These are phyloP conservation scores for Eupithecia abbreviata DNA, from an alignment of 2,888 invertebrate species.

Conservation along the genomic window DNA sequence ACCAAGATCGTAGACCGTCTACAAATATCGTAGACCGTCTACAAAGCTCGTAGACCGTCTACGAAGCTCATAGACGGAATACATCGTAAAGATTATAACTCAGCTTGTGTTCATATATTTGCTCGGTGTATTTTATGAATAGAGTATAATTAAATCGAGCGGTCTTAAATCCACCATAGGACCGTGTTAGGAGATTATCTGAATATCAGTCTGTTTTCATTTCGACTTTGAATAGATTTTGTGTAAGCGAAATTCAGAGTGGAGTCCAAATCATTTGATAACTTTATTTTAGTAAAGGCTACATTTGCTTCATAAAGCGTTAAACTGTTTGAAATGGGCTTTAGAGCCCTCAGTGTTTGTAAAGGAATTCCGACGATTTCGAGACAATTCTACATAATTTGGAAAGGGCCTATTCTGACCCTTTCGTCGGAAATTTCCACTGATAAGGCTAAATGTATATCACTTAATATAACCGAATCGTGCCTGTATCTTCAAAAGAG, in stretches of 20 bases:
- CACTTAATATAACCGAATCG: not conserved
- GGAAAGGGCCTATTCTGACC: not conserved
- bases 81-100: not conserved
- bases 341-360: not conserved
- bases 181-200: constrained; percentile 26
- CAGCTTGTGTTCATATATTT: not conserved
- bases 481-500: not conserved
- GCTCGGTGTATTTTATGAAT: not conserved
- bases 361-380: constrained; percentile 9
- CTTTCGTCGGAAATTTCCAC: not conserved
- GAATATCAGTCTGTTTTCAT: constrained; percentile 7
- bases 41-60: not conserved
- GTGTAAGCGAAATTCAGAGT: constrained; percentile 15
- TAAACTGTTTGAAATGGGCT: constrained; percentile 4
- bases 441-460: not conserved
- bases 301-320: constrained; percentile 3
- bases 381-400: constrained; percentile 11
- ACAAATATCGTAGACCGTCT: not conserved
- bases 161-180: constrained; percentile 7
- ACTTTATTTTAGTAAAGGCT: constrained; percentile 4
- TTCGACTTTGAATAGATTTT: constrained; percentile 22
- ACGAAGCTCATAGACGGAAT: not conserved
- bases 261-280: constrained; percentile 4
- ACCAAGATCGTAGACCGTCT: not conserved
- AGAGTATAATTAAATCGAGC: not conserved